Base-by-base conservation (phyloP, 2,888 invertebrate species). In the Ormyrus rosae region DNA sequence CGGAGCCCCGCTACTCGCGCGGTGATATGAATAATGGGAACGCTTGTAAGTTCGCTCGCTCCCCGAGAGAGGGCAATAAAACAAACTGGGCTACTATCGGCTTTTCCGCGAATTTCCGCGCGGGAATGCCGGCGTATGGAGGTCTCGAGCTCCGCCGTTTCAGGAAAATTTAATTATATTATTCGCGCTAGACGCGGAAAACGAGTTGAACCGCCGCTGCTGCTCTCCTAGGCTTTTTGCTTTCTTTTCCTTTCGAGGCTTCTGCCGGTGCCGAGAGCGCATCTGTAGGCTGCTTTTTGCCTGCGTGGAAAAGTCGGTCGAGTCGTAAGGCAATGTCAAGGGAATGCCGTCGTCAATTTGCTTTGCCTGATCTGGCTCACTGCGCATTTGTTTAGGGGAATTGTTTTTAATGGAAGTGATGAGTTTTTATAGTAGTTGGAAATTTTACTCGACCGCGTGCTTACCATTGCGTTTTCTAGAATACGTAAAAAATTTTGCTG, bases 11-110 rank as follows among this genome's bases (percentile, higher is more conserved):
- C 34, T 34, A 34, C 34, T 34, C 19, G 34, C 34, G 56, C 19
- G 34, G 60, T 50, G 50, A 48, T 60, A 65, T 50, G 56, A 74
- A 56, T 74, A 74, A 74, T 74, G 65, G 64, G 56, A 19, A 11
- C n/a, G 11, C 55, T 13, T 3, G 64, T 45, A n/a, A 61, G 9
- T 4, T 34, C 34, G 51, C 55, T 67, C 55, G 48, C 50, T 53
- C 69, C 3, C 3, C 34, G 34, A 34, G 34, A 34, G 34, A 4
- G 34, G 75, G 77, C 58, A 71, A 72, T 58, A 48, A 74, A 74
- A 68, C n/a, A 71, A 73, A 79, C 69, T 74, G 53, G 79, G 64
- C 63, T 74, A 79, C 63, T 74, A 79, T 74, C 69, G 69, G 68
- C 51, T 74, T 79, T 79, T 79, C 79, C 69, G 2, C 69, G 79